Conservation (phyloP, 2,888 invertebrate genomes). For the Sialis lutaria region DNA sequence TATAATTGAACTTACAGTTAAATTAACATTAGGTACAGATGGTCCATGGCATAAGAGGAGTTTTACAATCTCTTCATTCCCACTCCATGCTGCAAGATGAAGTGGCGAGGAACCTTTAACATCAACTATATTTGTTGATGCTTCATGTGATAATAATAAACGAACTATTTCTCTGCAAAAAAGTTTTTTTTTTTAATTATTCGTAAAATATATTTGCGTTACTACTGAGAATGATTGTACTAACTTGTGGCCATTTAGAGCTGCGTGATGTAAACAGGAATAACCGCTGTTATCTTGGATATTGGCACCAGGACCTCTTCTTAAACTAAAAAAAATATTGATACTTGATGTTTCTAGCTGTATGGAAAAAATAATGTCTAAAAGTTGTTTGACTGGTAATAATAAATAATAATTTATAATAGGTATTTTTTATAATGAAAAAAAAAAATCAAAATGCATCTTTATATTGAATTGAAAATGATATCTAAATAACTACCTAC, state of each 20-base stretch:
- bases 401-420: no score
- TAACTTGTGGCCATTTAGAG: constrained; percentile 84
- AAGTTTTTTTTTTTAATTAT: not conserved
- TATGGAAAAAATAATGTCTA: no score
- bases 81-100: constrained; percentile 89
- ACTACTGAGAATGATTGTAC: constrained; percentile 14
- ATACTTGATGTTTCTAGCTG: no score
- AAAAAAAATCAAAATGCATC: no score
- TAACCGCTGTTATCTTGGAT: constrained; percentile 87
- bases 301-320: constrained; percentile 80
- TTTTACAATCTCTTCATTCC: constrained; percentile 74
- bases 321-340: constrained; percentile 44
- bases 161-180: constrained; percentile 64
- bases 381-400: no score
- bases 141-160: constrained; percentile 66
- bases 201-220: no score
- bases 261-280: constrained; percentile 85
- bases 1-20: constrained; percentile 42
- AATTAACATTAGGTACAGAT: constrained; percentile 69
- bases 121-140: constrained; percentile 77
- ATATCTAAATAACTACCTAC: no score
- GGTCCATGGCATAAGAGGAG: constrained; percentile 68
- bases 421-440: no score
- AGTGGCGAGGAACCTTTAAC: constrained; percentile 82
- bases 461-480: no score